Percentiles rank a stretch among this genome's conserved stretches.
These are phyloP conservation scores for Leistus spinibarbis DNA, from an alignment of 2,888 invertebrate species.

Conservation along the genomic window DNA sequence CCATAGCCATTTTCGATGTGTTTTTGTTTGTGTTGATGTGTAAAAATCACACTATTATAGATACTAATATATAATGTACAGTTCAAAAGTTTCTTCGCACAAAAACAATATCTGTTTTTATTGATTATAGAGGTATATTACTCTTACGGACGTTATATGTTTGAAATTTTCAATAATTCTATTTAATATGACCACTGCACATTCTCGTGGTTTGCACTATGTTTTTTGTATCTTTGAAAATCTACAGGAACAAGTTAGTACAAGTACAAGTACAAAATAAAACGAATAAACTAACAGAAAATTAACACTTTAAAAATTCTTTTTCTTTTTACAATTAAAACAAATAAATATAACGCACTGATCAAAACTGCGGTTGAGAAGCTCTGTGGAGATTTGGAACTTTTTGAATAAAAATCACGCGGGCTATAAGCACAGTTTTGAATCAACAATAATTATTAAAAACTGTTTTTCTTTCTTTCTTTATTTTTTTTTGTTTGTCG, in stretches of 20 bases:
- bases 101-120: background rate
- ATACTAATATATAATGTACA: background rate
- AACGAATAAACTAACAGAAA: background rate
- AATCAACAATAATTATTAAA: background rate
- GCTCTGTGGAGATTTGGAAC: background rate
- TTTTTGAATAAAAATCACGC: background rate
- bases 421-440: background rate
- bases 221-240: background rate
- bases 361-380: background rate
- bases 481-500: background rate
- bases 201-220: background rate
- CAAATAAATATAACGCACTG: background rate
- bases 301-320: background rate
- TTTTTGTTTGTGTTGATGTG: background rate
- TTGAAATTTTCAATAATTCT: background rate
- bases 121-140: background rate
- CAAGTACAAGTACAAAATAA: background rate
- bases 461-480: background rate
- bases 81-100: background rate
- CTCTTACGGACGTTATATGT: background rate
- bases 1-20: slow-evolving; percentile 75
- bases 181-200: background rate
- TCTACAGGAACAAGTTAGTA: background rate
- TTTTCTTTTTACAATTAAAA: background rate
- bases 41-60: background rate